phyloP scores from a whole-genome alignment of 2,888 invertebrate species.

The Monopis laevigella region DNA sequence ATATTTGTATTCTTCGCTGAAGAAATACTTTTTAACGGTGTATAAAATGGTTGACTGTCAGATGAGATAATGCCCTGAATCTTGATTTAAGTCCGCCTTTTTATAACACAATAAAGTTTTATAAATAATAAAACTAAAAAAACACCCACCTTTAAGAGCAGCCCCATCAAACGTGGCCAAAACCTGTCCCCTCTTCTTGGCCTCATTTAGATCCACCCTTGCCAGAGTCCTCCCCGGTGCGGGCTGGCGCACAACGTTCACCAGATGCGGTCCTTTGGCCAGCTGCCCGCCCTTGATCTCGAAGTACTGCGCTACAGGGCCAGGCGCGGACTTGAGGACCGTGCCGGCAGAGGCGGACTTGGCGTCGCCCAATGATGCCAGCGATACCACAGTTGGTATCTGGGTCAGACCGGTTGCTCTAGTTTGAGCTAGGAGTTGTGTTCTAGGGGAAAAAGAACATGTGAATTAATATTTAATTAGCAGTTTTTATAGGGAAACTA shows the following conservation, averaged over 20 bases:
- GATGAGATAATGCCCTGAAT: too few species aligned
- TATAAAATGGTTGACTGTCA: too few species aligned
- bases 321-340: slow-evolving; percentile 36
- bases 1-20: too few species aligned
- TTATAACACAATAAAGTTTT: too few species aligned
- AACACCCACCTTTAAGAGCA: slow-evolving; percentile 9
- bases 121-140: not conserved
- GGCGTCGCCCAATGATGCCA: slow-evolving; percentile 39
- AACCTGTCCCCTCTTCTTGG: slow-evolving; percentile 33
- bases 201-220: slow-evolving; percentile 32
- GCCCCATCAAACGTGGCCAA: slow-evolving; percentile 16
- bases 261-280: slow-evolving; percentile 47
- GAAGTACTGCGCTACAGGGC: slow-evolving; percentile 47
- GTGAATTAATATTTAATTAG: too few species aligned
- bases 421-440: slow-evolving; percentile 33
- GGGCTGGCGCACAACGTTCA: slow-evolving; percentile 50
- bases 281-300: slow-evolving; percentile 50
- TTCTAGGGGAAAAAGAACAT: slow-evolving; percentile 1
- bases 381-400: slow-evolving; percentile 43
- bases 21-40: too few species aligned
- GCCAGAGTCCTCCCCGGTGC: slow-evolving; percentile 37
- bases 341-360: slow-evolving; percentile 24
- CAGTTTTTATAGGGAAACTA: too few species aligned
- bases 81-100: too few species aligned
- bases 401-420: slow-evolving; percentile 25